Base-by-base conservation (phyloP, 2,113 vertebrate species). In the Marcusenius ussheri region DNA sequence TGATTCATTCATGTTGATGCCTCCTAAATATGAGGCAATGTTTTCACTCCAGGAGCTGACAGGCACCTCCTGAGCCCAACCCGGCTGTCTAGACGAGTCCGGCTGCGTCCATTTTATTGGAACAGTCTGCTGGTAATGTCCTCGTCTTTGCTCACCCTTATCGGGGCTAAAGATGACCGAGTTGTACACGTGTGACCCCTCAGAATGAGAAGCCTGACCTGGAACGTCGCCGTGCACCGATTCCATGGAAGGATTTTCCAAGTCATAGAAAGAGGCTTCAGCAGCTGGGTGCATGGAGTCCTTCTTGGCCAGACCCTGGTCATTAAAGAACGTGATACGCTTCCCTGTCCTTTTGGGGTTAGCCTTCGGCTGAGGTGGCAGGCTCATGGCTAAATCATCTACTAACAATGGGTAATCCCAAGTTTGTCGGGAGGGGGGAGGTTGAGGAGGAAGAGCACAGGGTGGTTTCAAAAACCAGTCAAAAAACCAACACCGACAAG, bases 301-400 rank as follows among this genome's bases (percentile, higher is more conserved):
- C 95, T 99, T 98, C 92, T 97, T 96, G 19, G 91, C 94, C 88
- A 89, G 84, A 53, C 94, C 95, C 92, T 96, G 97, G 39, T 98
- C 97, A 91, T 90, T 96, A 91, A 98, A 98, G 92, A 97, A 98
- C 0, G 96, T 96, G 93, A 98, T 96, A 91, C 97, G 96, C 90
- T 99, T 99, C 85, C 97, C 98, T 89, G 96, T 94, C 93, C 98
- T 96, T 93, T 98, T 99, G 94, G 93, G 94, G 94, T 95, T 97
- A 93, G 96, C 93, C 95, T 99, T 99, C 92, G 97, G 97, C 93
- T 97, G 98, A 94, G 97, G 96, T 91, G 98, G 98, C 92, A 98
- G 95, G 93, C 97, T 99, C 98, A 99, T 99, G 96, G 94, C 97
- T 96, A 91, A 51, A 53, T 94, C 95, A 96, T 96, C 93, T 94